phyloP scores from a whole-genome alignment of 1,140 invertebrate genomes.

The Phymorhynchus buccinoides region DNA sequence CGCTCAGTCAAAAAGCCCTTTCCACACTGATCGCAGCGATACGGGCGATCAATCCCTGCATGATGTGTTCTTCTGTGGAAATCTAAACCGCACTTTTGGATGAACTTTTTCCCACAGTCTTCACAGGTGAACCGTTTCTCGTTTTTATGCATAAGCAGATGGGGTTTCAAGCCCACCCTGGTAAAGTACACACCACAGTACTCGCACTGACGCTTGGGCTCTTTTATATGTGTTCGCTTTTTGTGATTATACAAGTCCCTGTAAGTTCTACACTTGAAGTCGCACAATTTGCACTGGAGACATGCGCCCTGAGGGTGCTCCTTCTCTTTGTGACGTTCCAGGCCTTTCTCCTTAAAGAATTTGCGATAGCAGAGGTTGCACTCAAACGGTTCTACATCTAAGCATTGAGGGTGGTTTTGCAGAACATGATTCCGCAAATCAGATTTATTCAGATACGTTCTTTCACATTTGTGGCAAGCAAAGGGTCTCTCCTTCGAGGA shows the following conservation, averaged over 20 bases:
- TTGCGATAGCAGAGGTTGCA: neutral
- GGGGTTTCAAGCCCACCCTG: neutral
- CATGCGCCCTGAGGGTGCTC: neutral
- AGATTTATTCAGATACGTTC: no score
- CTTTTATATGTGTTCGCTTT: neutral
- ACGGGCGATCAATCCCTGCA: no score
- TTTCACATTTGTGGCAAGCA: no score
- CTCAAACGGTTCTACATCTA: neutral
- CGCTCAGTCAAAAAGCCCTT: no score
- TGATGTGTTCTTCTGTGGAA: no score
- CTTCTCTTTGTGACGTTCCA: neutral
- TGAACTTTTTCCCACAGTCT: constrained; percentile 83
- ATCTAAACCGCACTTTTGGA: no score
- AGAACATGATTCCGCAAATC: no score
- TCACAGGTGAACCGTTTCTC: constrained; percentile 79
- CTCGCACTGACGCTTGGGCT: neutral
- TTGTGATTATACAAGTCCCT: neutral
- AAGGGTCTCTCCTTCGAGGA: no score
- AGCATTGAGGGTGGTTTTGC: neutral
- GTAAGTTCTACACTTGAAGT: neutral
- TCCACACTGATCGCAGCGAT: no score
- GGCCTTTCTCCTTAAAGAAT: neutral
- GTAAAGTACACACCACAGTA: neutral
- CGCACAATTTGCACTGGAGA: neutral
- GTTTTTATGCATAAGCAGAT: neutral